A percentile compares a stretch with the other conserved stretches of the same genome.
Conservation (phyloP, 2,888 invertebrate genomes). For the Heliothis peltigera region DNA sequence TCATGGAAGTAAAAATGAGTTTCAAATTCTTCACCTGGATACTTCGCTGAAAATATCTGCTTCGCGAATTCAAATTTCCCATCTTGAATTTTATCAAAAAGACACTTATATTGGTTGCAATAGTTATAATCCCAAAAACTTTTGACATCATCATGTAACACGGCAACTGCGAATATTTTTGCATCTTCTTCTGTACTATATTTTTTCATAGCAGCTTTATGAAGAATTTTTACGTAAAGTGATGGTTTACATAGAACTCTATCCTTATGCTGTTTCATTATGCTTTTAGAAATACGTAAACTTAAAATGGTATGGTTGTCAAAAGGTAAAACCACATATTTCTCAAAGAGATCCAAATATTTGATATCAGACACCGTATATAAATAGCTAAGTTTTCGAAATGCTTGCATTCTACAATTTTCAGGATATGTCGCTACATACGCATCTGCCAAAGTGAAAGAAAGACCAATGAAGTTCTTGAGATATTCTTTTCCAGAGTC, state of each 20-base stretch:
- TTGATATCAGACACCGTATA: conserved; percentile 62
- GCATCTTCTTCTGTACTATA: conserved; percentile 68
- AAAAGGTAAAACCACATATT: conserved; percentile 30
- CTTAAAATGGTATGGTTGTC: conserved; percentile 54
- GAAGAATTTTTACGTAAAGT: conserved; percentile 68
- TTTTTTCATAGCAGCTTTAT: conserved; percentile 61
- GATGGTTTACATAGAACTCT: conserved; percentile 67
- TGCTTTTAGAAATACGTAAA: conserved; percentile 67
- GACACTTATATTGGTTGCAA: conserved; percentile 60
- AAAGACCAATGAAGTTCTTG: conserved; percentile 68
- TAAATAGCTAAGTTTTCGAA: conserved; percentile 54
- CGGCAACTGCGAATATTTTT: conserved; percentile 62
- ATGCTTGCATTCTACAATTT: conserved; percentile 8
- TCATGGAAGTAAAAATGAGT: conserved; percentile 65
- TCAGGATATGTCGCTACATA: conserved; percentile 40
- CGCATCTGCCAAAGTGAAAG: conserved; percentile 65
- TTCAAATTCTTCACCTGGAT: conserved; percentile 70
- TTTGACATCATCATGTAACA: conserved; percentile 62
- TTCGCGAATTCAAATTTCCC: conserved; percentile 69
- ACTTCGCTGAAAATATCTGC: conserved; percentile 67
- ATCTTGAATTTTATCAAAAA: conserved; percentile 69
- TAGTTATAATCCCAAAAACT: conserved; percentile 70
- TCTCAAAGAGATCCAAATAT: conserved; percentile 74
- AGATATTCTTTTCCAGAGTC: conserved; percentile 28
- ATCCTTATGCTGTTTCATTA: conserved; percentile 71